Base-by-base conservation (phyloP, 2,113 vertebrate genomes). In the Naja naja region DNA sequence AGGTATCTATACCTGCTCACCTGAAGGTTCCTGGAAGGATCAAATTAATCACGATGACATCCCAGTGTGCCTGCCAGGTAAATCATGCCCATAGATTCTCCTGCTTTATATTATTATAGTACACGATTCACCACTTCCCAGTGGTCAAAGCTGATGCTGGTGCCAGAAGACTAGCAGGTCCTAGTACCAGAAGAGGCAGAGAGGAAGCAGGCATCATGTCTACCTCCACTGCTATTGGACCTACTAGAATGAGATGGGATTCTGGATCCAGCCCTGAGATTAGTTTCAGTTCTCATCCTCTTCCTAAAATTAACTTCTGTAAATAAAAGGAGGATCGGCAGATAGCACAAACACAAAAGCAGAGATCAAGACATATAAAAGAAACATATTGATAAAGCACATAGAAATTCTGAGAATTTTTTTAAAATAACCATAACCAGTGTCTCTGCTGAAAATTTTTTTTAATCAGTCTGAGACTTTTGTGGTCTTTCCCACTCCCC, bases 31-130 rank as follows among this genome's bases (percentile, higher is more conserved):
- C 52, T 98, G 98, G 97, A 96, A 96, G 93, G 97, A 97, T 47
- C 64, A 47, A 88, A 85, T 94, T 1, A 96, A 93, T 18, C 97
- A 94, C 9, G 58, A 85, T 2, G 96, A 95, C 92, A 95, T 97
- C 60, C 98, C 98, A 30, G 30, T 93, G 60, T 98, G 98, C 55
- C 92, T 98, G 74, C 98, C 98, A 96, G 98, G 98, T 98, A 93
- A 96, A 95, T 95, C 90, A 88, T 85, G 74, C 45, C 4, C 43
- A 18, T 4, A 47, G 43, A 20, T 18, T 22, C 58, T 22, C 27
- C 58, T 58, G 86, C 60, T 22, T 5, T 0, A 0, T 2, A 3
- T 54, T 18, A 0, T 4, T 20, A 9, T 27, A 85, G 22, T 34
- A 88, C 47, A n/a, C 18, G 30, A 54, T 34, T 23, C n/a, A 43